A percentile compares a stretch with the other conserved stretches of the same genome.
Conservation (phyloP, 2,797 vertebrate species). For the Phoxinus dragarum region DNA sequence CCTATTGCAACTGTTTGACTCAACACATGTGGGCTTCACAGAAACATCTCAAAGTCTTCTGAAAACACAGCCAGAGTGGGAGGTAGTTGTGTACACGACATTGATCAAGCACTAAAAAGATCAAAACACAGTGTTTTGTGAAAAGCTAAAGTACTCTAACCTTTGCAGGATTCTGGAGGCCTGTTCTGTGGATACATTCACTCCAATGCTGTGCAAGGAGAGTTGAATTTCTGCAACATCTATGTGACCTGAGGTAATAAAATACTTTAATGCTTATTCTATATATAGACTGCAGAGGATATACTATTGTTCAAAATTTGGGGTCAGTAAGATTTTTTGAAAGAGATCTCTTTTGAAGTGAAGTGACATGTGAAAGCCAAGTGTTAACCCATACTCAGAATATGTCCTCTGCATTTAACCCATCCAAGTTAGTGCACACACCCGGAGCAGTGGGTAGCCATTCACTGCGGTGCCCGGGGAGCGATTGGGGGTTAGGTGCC, state of each 20-base stretch:
- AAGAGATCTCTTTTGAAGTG: background rate
- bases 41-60: background rate
- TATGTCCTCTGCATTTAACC: too few relatives aligned
- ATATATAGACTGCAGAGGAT: background rate
- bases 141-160: constrained; percentile 65
- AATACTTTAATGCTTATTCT: background rate
- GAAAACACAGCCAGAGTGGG: constrained; percentile 5
- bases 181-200: constrained; percentile 81
- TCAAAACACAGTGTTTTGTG: background rate
- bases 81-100: background rate
- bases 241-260: constrained; percentile 78
- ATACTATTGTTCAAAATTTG: background rate
- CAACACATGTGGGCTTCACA: constrained; percentile 11
- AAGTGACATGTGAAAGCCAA: too few relatives aligned
- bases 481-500: too few relatives aligned
- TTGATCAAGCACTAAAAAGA: background rate
- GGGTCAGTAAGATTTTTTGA: background rate
- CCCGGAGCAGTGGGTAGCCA: too few relatives aligned
- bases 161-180: constrained; percentile 86
- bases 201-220: constrained; percentile 80
- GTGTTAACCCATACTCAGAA: too few relatives aligned
- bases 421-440: too few relatives aligned
- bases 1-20: background rate
- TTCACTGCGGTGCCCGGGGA: rapidly evolving
- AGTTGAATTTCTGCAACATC: constrained; percentile 86